Conservation (phyloP, 2,113 vertebrate genomes). For the Agapornis roseicollis region DNA sequence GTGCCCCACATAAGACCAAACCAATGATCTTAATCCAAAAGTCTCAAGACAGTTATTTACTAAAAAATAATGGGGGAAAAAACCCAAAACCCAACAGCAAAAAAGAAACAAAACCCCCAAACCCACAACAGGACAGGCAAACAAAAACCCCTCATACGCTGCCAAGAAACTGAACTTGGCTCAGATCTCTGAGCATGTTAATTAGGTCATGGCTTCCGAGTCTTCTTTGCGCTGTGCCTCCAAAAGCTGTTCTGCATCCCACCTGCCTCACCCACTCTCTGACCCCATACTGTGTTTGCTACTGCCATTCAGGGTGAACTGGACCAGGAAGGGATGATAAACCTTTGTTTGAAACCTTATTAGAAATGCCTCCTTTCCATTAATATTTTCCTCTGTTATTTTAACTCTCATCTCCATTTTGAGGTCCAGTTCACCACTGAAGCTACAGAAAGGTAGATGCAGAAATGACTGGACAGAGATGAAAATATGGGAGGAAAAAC, state of each 20-base stretch:
- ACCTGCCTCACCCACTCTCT: not conserved
- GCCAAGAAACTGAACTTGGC: not conserved
- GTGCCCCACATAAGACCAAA: not conserved
- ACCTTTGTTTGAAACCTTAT: not conserved
- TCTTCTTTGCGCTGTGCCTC: not conserved
- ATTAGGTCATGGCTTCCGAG: not conserved
- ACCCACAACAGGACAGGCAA: not conserved
- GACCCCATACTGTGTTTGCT: not conserved
- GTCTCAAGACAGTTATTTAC: not conserved
- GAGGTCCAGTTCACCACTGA: not conserved
- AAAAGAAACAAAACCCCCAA: not conserved
- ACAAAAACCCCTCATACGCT: not conserved
- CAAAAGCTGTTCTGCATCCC: not conserved
- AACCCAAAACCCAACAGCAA: not conserved
- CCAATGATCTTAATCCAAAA: not conserved
- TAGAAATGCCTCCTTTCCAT: not conserved
- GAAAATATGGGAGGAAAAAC: not conserved
- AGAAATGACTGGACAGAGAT: not conserved
- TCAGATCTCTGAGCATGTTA: not conserved
- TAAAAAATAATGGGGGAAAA: not conserved
- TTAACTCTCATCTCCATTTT: not conserved
- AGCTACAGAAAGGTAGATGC: not conserved
- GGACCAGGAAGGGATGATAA: not conserved
- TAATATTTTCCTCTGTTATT: not conserved
- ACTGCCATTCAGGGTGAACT: not conserved